Conservation (phyloP, 2,113 vertebrate genomes). For the Gymnobelideus leadbeateri region DNA sequence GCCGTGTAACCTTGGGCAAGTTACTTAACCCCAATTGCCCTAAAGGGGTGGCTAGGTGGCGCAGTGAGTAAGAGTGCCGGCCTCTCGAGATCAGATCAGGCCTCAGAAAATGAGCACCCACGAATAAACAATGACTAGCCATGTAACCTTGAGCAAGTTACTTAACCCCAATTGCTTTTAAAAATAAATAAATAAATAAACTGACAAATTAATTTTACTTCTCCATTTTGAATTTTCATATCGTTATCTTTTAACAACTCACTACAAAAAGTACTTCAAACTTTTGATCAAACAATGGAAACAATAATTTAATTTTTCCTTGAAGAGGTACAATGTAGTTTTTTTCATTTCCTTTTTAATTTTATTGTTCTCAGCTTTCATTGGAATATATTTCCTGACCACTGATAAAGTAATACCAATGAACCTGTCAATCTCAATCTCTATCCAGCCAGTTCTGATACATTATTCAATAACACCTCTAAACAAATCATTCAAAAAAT, state of each 20-base stretch:
- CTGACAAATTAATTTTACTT: not conserved
- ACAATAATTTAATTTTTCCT: constrained; percentile 26
- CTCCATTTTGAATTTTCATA: not conserved
- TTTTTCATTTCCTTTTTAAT: constrained; percentile 23
- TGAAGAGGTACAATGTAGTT: not conserved
- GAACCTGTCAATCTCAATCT: constrained; percentile 35
- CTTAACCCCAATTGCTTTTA: no score
- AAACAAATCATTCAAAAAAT: constrained; percentile 23
- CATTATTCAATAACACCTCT: not conserved
- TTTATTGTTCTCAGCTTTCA: not conserved
- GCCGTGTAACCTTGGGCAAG: no score
- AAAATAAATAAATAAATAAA: no score
- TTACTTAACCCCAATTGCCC: no score
- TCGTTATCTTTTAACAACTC: not conserved
- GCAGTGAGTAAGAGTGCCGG: no score
- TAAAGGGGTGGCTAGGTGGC: no score
- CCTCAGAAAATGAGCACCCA: no score
- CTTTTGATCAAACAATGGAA: constrained; percentile 7
- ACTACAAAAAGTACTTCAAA: not conserved
- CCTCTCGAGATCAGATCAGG: no score
- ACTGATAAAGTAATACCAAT: constrained; percentile 30
- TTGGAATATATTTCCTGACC: not conserved
- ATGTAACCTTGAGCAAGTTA: no score
- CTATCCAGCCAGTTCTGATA: not conserved
- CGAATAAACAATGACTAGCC: no score